Evolutionary conservation across 2,797 vertebrate genomes (phyloP).

Genomic region (Tragelaphus oryx): DNA sequence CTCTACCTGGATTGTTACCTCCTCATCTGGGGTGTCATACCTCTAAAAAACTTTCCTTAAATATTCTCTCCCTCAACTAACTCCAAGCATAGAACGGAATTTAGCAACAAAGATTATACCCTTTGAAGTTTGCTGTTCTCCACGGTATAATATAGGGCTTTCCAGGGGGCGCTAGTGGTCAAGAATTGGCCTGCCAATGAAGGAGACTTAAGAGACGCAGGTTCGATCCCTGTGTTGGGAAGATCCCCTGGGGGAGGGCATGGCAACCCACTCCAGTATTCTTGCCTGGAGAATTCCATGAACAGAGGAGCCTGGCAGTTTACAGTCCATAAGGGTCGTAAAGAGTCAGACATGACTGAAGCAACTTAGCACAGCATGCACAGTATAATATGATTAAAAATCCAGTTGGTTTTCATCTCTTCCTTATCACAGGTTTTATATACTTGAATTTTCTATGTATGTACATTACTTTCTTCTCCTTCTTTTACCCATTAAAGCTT

Average conservation of each 20-base stretch:
- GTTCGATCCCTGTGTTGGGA: background rate
- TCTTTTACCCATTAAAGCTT: background rate
- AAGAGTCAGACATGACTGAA: background rate
- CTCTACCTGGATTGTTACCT: background rate
- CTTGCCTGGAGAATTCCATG: background rate
- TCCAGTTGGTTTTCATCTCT: background rate
- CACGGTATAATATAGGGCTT: background rate
- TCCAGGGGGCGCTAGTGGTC: background rate
- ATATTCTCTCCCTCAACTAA: background rate
- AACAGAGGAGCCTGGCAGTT: background rate
- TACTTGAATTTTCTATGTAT: background rate
- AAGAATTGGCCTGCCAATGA: background rate
- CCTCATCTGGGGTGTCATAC: background rate
- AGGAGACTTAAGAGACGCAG: background rate
- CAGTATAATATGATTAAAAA: slow-evolving; percentile 8
- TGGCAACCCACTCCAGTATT: background rate
- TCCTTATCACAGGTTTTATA: slow-evolving; percentile 3
- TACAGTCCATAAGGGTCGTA: background rate
- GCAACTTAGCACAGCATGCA: background rate
- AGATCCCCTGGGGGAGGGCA: background rate
- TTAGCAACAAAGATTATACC: background rate
- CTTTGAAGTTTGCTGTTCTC: background rate
- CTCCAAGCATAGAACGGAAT: background rate
- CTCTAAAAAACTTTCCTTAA: slow-evolving; percentile 13
- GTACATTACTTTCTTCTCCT: background rate